phyloP scores from a whole-genome alignment of 2,888 invertebrate genomes.

The Ophonus ardosiacus region DNA sequence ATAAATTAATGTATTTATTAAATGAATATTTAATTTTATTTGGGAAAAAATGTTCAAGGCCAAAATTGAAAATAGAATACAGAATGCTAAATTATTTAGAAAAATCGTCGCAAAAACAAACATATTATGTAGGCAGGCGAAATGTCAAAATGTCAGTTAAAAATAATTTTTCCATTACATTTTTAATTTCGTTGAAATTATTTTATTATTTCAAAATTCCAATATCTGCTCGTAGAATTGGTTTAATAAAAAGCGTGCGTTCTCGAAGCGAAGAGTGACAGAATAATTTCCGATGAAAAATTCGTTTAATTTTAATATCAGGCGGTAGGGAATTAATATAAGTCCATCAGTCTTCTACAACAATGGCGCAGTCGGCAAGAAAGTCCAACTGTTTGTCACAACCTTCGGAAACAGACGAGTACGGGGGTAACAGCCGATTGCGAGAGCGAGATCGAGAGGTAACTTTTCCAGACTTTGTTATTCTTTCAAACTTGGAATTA shows the following conservation, averaged over 20 bases:
- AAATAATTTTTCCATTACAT: background rate
- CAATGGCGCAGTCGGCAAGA: constrained; percentile 38
- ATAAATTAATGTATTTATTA: too few relatives aligned
- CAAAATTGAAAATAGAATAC: too few relatives aligned
- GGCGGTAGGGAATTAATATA: constrained; percentile 51
- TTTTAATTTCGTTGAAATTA: constrained; percentile 3
- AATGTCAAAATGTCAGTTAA: background rate
- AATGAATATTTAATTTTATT: too few relatives aligned
- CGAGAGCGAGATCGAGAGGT: background rate
- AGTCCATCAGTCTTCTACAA: constrained; percentile 59
- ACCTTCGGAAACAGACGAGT: constrained; percentile 52
- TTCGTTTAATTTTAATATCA: constrained; percentile 56
- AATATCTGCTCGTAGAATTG: constrained; percentile 20
- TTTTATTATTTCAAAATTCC: constrained; percentile 38
- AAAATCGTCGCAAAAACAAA: too few relatives aligned
- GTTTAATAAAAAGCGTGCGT: constrained; percentile 43
- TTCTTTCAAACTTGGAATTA: background rate
- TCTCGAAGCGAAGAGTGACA: constrained; percentile 45
- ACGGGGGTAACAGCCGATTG: constrained; percentile 25
- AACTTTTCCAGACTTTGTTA: background rate
- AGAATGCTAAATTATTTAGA: too few relatives aligned
- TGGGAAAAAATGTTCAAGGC: too few relatives aligned
- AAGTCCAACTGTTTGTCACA: constrained; percentile 57
- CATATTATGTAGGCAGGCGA: too few relatives aligned
- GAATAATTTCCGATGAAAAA: constrained; percentile 57